Base-by-base conservation (phyloP, 2,797 vertebrate species). In the Tenualosa thibaudeaui region DNA sequence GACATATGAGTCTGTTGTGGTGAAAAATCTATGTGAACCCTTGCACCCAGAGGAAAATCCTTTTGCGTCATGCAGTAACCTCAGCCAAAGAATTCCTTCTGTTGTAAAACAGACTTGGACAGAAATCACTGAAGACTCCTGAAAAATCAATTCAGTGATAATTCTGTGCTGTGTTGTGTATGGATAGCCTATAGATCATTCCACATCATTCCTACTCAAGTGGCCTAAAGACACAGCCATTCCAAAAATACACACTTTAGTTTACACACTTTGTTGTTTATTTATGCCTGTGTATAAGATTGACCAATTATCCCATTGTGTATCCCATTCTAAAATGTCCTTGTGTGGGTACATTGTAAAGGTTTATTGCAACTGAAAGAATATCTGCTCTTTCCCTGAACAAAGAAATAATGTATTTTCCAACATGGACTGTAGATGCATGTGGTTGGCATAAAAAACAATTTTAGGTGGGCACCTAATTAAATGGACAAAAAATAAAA, bases 21-120 rank as follows among this genome's bases (percentile, higher is more conserved):
- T 7, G 40, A 78, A 43, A 78, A 22, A 71, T 78, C 37, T 43
- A 78, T 78, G 17, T 22, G 17, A 22, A 22, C 71, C 37, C 7
- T 78, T 78, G 71, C 15, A 78, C 71, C 71, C 37, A 22, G 37
- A 78, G 71, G 6, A 46, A 40, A 78, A 43, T 78, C 71, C 19
- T 17, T 78, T 78, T 13, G 5, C 71, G 40, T 75, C 68, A 54
- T 54, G 53, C 53, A 75, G 31, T 75, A 75, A 75, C 68, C 68
- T 75, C 3, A 43, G 17, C 37, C 68, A 75, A 75, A 75, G 37
- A 43, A 43, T 43, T 75, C 37, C 37, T 75, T 43, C 15, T 2
- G 12, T 13, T 68, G 62, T 12, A 71, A 71, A 71, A 40, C 13
- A 17, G 26, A 37, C 31, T 78, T 78, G 71, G 71, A 43, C 40